Percentiles rank a stretch among this genome's conserved stretches.
phyloP scores from a whole-genome alignment of 2,113 vertebrate species.

The Microcebus jonahi region DNA sequence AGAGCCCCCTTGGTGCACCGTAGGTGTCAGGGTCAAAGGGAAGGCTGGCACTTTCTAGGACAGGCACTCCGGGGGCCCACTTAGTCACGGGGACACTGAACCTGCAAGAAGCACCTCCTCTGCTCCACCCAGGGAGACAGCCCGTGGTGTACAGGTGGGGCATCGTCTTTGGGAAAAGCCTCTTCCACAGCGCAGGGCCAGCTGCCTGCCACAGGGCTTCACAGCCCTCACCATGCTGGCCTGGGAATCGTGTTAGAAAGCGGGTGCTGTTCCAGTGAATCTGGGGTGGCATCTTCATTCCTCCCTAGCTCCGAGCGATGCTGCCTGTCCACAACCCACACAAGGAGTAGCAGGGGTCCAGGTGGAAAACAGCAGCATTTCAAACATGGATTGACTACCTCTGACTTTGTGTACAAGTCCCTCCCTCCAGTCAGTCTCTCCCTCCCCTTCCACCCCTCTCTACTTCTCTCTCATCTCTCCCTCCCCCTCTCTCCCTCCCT shows the following conservation, averaged over 20 bases:
- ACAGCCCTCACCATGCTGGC: not conserved
- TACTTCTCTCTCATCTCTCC: no score
- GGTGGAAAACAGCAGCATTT: not conserved
- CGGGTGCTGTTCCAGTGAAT: no score
- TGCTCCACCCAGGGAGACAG: not conserved
- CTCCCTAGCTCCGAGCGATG: accelerated
- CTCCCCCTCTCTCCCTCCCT: no score
- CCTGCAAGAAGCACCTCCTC: not conserved
- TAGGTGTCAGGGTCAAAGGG: not conserved
- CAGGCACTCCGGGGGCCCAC: not conserved
- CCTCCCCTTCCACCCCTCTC: accelerated
- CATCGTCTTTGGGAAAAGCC: not conserved
- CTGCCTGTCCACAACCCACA: not conserved
- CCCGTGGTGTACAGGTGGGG: not conserved
- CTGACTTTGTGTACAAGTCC: no score
- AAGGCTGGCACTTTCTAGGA: not conserved
- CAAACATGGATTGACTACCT: accelerated
- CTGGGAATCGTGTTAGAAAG: not conserved
- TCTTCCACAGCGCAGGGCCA: not conserved
- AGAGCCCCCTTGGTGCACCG: not conserved
- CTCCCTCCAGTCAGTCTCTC: not conserved
- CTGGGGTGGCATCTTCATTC: not conserved
- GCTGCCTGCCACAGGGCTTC: no score
- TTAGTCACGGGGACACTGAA: not conserved
- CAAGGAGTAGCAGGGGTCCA: accelerated